A percentile compares a stretch with the other conserved stretches of the same genome.
phyloP scores from a whole-genome alignment of 2,797 vertebrate genomes.

The Melanitta fusca region DNA sequence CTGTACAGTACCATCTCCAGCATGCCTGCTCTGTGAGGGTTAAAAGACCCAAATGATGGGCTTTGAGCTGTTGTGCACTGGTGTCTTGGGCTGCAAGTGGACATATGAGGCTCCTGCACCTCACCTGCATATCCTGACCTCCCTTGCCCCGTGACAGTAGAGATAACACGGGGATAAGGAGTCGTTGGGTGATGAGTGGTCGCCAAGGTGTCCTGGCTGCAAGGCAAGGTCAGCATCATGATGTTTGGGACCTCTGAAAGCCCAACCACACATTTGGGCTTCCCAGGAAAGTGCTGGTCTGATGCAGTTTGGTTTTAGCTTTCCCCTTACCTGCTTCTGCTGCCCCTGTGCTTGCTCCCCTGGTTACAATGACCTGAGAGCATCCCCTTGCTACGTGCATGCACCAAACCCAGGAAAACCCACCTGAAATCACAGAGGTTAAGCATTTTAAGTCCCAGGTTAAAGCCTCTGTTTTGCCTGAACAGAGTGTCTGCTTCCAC shows the following conservation, averaged over 20 bases:
- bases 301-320: neutral
- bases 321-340: neutral
- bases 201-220: neutral
- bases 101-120: no score
- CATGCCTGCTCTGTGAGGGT: neutral
- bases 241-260: neutral
- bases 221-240: neutral
- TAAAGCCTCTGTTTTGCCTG: neutral
- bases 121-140: no score
- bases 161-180: neutral
- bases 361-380: neutral
- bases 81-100: neutral
- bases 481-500: neutral
- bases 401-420: neutral
- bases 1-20: neutral
- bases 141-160: neutral
- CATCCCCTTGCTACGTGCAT: neutral
- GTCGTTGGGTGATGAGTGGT: neutral
- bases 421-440: neutral
- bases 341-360: neutral
- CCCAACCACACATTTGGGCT: no score
- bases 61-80: neutral
- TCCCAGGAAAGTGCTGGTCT: neutral
- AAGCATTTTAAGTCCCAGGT: neutral
- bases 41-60: neutral